A percentile compares a stretch with the other conserved stretches of the same genome.
Evolutionary conservation across 2,797 vertebrate genomes (phyloP).

Genomic region (Columba guinea): DNA sequence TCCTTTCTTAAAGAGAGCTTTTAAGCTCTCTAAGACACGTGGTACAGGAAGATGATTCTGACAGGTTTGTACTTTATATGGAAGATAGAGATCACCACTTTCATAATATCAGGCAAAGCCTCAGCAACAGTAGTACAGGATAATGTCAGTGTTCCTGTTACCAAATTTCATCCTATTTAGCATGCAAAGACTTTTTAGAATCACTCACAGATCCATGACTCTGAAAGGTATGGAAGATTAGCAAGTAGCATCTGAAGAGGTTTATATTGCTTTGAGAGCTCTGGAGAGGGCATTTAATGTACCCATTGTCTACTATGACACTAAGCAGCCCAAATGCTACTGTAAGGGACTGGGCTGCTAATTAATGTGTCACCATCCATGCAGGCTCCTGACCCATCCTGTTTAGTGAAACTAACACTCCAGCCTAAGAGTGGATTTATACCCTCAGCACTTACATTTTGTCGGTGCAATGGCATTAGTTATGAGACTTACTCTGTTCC

Average conservation of each 20-base stretch:
- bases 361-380: background rate
- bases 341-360: background rate
- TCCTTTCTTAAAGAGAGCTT: background rate
- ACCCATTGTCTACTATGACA: background rate
- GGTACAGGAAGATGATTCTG: background rate
- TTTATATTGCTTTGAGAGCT: background rate
- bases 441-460: background rate
- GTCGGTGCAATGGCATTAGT: background rate
- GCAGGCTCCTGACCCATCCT: background rate
- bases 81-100: background rate
- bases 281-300: background rate
- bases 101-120: background rate
- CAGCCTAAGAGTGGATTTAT: background rate
- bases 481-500: background rate
- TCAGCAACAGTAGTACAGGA: background rate
- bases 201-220: background rate
- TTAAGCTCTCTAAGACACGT: background rate
- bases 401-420: background rate
- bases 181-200: background rate
- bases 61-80: background rate
- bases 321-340: background rate
- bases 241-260: background rate
- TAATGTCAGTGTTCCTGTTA: background rate
- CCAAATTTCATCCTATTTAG: background rate
- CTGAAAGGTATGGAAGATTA: background rate